A percentile compares a stretch with the other conserved stretches of the same genome.
Evolutionary conservation across 2,113 vertebrate genomes (phyloP).

Genomic region (Opisthocomus hoazin): DNA sequence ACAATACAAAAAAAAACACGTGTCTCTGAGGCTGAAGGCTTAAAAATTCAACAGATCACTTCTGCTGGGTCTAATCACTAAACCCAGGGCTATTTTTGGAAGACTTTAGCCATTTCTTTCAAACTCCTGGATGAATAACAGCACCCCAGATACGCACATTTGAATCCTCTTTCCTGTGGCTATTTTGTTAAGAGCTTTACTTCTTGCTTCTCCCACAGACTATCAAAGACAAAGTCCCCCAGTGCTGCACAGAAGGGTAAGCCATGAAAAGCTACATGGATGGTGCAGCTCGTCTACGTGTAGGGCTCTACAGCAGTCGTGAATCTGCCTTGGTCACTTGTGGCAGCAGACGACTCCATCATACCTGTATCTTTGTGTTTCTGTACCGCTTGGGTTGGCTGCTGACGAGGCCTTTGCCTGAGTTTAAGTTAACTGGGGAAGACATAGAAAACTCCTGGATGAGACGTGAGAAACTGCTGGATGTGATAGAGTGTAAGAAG

Average conservation of each 20-base stretch:
- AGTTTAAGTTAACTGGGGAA: not conserved
- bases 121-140: not conserved
- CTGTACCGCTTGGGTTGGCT: no score
- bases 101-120: not conserved
- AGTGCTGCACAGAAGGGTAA: not conserved
- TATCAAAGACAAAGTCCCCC: not conserved
- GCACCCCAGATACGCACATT: not conserved
- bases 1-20: not conserved
- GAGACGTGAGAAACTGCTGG: not conserved
- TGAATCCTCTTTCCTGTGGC: not conserved
- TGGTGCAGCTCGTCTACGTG: no score
- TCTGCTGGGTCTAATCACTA: not conserved
- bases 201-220: not conserved
- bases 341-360: not conserved
- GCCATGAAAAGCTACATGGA: not conserved
- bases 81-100: not conserved
- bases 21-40: not conserved
- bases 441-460: not conserved
- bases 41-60: not conserved
- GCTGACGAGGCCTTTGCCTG: rapidly evolving
- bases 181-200: not conserved
- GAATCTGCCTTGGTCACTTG: not conserved
- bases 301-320: no score
- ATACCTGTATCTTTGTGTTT: not conserved
- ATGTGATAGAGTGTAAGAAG: rapidly evolving